phyloP scores from a whole-genome alignment of 1,140 invertebrate species.

The Hyposmocoma kahamanoa region DNA sequence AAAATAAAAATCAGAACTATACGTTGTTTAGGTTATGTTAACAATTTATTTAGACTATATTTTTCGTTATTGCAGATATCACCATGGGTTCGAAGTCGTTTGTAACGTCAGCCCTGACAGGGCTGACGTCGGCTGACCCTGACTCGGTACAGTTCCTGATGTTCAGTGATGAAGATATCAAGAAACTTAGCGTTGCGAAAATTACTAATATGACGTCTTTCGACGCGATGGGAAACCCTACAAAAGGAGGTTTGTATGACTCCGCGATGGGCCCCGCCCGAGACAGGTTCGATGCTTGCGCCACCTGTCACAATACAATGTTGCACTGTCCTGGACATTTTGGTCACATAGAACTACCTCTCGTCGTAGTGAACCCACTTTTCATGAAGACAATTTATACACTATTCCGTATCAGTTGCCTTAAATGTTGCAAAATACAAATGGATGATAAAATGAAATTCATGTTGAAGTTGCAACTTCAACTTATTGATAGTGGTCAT shows the following conservation, averaged over 20 bases:
- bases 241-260: conserved; percentile 91
- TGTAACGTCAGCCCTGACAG: conserved; percentile 31
- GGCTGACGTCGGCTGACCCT: conserved; percentile 60
- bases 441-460: conserved; percentile 80
- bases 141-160: conserved; percentile 79
- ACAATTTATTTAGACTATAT: conserved; percentile 10
- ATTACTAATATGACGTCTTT: conserved; percentile 89
- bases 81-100: conserved; percentile 43
- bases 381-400: conserved; percentile 85
- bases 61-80: conserved; percentile 21
- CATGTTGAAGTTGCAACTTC: conserved; percentile 82
- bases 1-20: too few relatives aligned
- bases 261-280: conserved; percentile 79
- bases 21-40: conserved; percentile 23
- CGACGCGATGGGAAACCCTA: conserved; percentile 88
- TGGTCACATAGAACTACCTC: conserved; percentile 94
- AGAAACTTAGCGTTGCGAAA: conserved; percentile 89
- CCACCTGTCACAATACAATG: conserved; percentile 84
- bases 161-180: conserved; percentile 89
- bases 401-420: conserved; percentile 81
- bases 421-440: conserved; percentile 82
- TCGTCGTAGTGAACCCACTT: conserved; percentile 94
- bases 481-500: conserved; percentile 84
- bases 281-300: conserved; percentile 81
- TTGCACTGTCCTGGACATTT: conserved; percentile 92